Conservation (phyloP, 2,113 vertebrate species). For the Oncorhynchus mykiss region DNA sequence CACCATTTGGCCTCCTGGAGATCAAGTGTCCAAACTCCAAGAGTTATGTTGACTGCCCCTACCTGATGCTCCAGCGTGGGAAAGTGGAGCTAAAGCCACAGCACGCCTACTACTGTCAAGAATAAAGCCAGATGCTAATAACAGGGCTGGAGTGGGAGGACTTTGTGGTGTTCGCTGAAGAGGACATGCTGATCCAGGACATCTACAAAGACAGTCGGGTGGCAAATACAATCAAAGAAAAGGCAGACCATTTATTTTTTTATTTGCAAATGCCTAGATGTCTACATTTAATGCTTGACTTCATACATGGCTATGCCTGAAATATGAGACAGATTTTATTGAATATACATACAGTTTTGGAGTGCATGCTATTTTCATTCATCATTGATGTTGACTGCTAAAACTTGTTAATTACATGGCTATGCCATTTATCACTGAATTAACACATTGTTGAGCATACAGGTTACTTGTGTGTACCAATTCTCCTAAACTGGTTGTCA, state of each 20-base stretch:
- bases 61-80: conserved; percentile 12
- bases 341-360: no score
- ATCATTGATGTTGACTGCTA: neutral
- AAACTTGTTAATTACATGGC: neutral
- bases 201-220: neutral
- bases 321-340: no score
- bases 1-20: conserved; percentile 14
- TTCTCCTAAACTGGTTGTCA: no score
- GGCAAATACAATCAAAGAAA: neutral
- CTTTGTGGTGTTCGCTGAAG: conserved; percentile 15
- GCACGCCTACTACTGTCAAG: conserved; percentile 22
- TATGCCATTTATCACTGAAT: neutral
- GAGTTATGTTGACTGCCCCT: conserved; percentile 15
- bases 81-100: conserved; percentile 5
- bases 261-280: neutral
- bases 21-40: conserved; percentile 9
- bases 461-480: no score
- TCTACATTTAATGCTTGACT: neutral
- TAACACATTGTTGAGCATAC: neutral
- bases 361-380: neutral
- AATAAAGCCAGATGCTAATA: conserved; percentile 21
- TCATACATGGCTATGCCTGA: no score
- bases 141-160: conserved; percentile 23
- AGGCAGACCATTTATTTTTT: neutral
- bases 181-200: conserved; percentile 13